These are phyloP conservation scores for Dryadula phaetusa DNA, from an alignment of 2,888 invertebrate genomes.

Conservation along the genomic window DNA sequence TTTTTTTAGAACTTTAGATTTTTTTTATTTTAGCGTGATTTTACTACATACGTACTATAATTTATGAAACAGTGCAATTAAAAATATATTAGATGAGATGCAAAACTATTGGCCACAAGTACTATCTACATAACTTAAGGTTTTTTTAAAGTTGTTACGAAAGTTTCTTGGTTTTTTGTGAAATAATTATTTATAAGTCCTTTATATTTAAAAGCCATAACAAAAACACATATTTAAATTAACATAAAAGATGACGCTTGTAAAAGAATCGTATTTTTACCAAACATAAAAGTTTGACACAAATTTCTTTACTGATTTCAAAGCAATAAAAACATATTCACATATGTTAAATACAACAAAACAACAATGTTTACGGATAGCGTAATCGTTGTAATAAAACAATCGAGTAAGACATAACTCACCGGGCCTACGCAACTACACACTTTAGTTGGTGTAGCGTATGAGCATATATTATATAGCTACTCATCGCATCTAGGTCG, in stretches of 20 bases:
- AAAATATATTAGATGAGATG: too few relatives aligned
- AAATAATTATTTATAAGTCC: too few relatives aligned
- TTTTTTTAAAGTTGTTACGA: too few relatives aligned
- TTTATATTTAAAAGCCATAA: neutral
- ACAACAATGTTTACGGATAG: constrained; percentile 36
- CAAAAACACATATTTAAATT: constrained; percentile 4
- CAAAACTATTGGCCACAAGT: too few relatives aligned
- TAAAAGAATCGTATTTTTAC: neutral
- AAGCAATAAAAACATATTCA: constrained; percentile 16
- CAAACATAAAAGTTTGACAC: constrained; percentile 2
- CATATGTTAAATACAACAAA: constrained; percentile 22
- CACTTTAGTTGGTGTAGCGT: neutral
- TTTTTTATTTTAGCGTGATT: too few relatives aligned
- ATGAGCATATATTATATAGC: neutral
- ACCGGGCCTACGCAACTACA: constrained; percentile 43
- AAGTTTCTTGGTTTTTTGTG: too few relatives aligned
- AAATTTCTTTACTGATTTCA: neutral
- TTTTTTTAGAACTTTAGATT: too few relatives aligned
- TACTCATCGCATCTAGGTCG: constrained; percentile 37
- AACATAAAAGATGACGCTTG: constrained; percentile 5
- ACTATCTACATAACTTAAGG: too few relatives aligned
- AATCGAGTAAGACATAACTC: constrained; percentile 43
- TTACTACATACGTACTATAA: too few relatives aligned
- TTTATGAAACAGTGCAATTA: too few relatives aligned
- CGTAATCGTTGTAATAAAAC: constrained; percentile 41